phyloP scores from a whole-genome alignment of 2,113 vertebrate species.

The Oryzias melastigma region DNA sequence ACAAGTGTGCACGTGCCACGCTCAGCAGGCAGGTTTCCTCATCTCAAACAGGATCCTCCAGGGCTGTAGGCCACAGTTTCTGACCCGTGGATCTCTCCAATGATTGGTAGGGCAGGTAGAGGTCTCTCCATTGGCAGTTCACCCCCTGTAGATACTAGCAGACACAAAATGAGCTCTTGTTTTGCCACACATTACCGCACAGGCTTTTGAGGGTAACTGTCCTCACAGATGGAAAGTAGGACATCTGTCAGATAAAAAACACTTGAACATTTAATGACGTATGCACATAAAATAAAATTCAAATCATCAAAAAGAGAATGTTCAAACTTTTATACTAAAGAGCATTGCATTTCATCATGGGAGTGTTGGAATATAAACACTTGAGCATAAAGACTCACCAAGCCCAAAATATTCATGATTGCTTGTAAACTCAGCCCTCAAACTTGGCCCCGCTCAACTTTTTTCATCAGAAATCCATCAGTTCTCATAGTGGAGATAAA shows the following conservation, averaged over 20 bases:
- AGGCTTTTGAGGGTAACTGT: constrained; percentile 33
- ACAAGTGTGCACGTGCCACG: constrained; percentile 15
- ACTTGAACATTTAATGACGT: not conserved
- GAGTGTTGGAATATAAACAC: too few relatives aligned
- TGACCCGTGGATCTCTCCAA: constrained; percentile 52
- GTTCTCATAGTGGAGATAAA: too few relatives aligned
- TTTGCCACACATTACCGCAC: constrained; percentile 12
- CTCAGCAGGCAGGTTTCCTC: constrained; percentile 49
- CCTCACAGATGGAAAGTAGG: constrained; percentile 53
- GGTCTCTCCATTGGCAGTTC: constrained; percentile 35
- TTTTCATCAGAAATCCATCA: too few relatives aligned
- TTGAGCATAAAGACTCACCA: too few relatives aligned
- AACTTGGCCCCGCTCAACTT: too few relatives aligned
- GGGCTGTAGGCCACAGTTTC: constrained; percentile 45
- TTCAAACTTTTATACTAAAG: too few relatives aligned
- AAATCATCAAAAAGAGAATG: too few relatives aligned
- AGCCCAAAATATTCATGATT: too few relatives aligned
- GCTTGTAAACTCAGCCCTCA: too few relatives aligned
- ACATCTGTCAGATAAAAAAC: constrained; percentile 4
- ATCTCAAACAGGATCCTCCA: constrained; percentile 51
- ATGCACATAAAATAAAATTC: too few relatives aligned
- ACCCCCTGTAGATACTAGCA: constrained; percentile 50
- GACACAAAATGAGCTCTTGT: constrained; percentile 50
- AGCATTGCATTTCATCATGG: too few relatives aligned
- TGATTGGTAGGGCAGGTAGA: constrained; percentile 47